Percentiles rank a stretch among this genome's conserved stretches.
Conservation (phyloP, 53 echinoderm and acorn worm genomes). For the Apostichopus leukothele region DNA sequence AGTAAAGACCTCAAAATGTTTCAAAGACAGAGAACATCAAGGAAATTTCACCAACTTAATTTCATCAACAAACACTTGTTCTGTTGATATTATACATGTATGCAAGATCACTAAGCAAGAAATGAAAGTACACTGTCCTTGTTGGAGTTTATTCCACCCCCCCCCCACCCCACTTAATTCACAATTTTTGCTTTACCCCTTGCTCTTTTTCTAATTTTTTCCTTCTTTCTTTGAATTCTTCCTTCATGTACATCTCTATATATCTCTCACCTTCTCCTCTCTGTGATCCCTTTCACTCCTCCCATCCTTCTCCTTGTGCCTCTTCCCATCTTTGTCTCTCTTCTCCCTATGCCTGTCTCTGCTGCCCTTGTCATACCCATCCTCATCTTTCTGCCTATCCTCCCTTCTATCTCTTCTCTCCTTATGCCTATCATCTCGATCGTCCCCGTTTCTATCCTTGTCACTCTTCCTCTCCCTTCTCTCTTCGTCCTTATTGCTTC, state of each 20-base stretch:
- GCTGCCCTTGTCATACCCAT: slow-evolving; percentile 4
- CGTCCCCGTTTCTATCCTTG: slow-evolving; percentile 22
- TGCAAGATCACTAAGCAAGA: too few relatives aligned
- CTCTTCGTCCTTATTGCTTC: slow-evolving; percentile 6
- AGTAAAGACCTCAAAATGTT: too few relatives aligned
- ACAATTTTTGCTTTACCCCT: neutral
- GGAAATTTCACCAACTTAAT: too few relatives aligned
- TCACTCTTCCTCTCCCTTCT: slow-evolving; percentile 43
- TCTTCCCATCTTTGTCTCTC: slow-evolving; percentile 44
- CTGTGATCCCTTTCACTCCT: slow-evolving; percentile 38
- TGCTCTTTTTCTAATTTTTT: neutral
- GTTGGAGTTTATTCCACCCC: too few relatives aligned
- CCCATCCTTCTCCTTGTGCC: slow-evolving; percentile 48
- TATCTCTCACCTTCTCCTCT: slow-evolving; percentile 35
- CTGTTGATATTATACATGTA: too few relatives aligned
- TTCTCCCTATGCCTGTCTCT: slow-evolving; percentile 53
- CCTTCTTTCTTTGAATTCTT: too few relatives aligned
- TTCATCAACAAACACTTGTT: too few relatives aligned
- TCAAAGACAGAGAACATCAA: too few relatives aligned
- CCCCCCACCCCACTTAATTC: too few relatives aligned
- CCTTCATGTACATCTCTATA: neutral
- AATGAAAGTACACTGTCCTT: too few relatives aligned
- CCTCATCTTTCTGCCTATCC: slow-evolving; percentile 38
- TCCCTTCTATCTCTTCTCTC: slow-evolving; percentile 43
- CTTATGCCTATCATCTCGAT: slow-evolving; percentile 19